Conservation (phyloP, 1,140 invertebrate genomes). For the Mamestra configurata region DNA sequence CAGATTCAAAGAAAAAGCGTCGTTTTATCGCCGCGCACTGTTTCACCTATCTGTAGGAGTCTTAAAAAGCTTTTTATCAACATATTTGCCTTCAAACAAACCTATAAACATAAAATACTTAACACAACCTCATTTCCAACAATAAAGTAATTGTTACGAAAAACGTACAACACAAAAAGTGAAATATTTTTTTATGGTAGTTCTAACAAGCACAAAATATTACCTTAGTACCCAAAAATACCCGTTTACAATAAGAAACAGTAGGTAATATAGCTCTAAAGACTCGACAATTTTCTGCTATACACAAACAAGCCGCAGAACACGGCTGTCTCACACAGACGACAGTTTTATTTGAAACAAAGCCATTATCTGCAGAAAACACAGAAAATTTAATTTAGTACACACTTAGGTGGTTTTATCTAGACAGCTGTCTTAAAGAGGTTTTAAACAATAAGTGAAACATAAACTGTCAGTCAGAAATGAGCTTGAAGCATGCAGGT, state of each 20-base stretch:
- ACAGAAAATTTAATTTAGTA: conserved; percentile 13
- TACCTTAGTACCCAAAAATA: neutral
- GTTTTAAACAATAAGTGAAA: neutral
- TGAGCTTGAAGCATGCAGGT: neutral
- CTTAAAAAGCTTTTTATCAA: too few relatives aligned
- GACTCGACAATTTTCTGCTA: conserved; percentile 35
- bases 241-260: conserved; percentile 32
- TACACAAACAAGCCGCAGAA: conserved; percentile 55
- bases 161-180: neutral
- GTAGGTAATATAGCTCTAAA: conserved; percentile 24
- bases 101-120: too few relatives aligned
- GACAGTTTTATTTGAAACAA: conserved; percentile 9
- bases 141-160: neutral
- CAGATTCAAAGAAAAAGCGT: too few relatives aligned
- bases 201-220: neutral
- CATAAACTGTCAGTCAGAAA: neutral
- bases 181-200: too few relatives aligned
- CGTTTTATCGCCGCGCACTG: too few relatives aligned
- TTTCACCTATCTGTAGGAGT: too few relatives aligned
- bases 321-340: conserved; percentile 31
- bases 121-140: too few relatives aligned
- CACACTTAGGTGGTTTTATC: neutral
- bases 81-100: too few relatives aligned
- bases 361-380: conserved; percentile 4
- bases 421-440: neutral